Base-by-base conservation (phyloP, 1,140 invertebrate species). In the Aporrectodea caliginosa region DNA sequence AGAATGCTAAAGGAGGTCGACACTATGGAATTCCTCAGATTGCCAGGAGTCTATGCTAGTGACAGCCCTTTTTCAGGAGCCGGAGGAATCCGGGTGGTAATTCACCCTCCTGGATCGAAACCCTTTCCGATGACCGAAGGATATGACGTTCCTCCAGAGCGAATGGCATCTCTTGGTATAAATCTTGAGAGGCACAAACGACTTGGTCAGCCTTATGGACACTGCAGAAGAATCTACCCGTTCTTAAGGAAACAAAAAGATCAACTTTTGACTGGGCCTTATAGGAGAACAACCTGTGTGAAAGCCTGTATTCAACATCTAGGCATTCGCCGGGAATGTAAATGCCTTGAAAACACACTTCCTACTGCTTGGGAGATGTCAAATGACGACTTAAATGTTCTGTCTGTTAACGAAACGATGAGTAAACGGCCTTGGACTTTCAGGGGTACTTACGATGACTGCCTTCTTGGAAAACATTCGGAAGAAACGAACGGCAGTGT, bases 21-120 rank as follows among this genome's bases (percentile, higher is more conserved):
- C 6, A 58, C 22, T 6, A 12, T 58, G 43, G 22, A 58, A 22
- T 6, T 6, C 22, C 22, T 58, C 22, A 58, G 6, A 58, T 12
- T 58, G 22, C 43, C 43, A 12, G 43, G 43, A 58, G 6, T 58
- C 43, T 58, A 58, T 58, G 43, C 43, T 22, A 6, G 43, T 12
- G 43, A 58, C 43, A 58, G 43, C 22, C 43, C 22, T 58, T 22
- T 58, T 12, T 58, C 43, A 6, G 43, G 73, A 27, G 43, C 43
- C 6, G 43, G 43, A 14, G 73, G 73, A 75, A n/a, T 75, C 22
- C 73, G 73, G 2, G 73, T 75, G 73, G 33, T 34, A 34, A 75
- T 75, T 33, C 73, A 75, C 27, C 1, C 73, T 6, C 73, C 73
- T 22, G 33, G 34, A 32, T 16, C 31, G 2, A 27, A 33, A 27